Base-by-base conservation (phyloP, 2,888 invertebrate species). In the Temnothorax rugatulus region DNA sequence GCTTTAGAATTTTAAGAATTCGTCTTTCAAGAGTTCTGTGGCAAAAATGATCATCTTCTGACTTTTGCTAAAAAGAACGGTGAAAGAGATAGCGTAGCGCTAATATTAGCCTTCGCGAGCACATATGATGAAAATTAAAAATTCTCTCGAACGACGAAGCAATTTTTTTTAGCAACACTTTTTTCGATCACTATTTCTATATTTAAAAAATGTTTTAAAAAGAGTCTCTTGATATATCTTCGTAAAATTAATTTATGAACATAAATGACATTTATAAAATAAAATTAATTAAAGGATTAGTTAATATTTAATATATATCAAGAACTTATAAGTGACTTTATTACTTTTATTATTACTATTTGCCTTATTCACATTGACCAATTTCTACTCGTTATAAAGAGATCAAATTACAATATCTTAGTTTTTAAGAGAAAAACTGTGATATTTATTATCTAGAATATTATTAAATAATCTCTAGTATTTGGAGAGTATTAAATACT, bases 1-100 rank as follows among this genome's bases (percentile, higher is more conserved):
- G 21, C 18, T 71, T 59, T 13, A 59, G 59, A 71, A 71, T 81
- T 71, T 59, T 71, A 81, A 81, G 47, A 71, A 81, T 81, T 61
- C 25, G 21, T 47, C 34, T 59, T 59, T 34, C 25, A 21, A n/a
- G 29, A 34, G 34, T 61, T 47, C 61, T n/a, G n/a, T 29, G 9
- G 9, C n/a, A 29, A 61, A 59, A 44, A 25, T 13, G 18, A 47
- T 79, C 34, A 59, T 71, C 18, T 68, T 29, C 4, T 9, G 25
- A 9, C 25, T 59, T 79, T 50, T 44, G 4, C 18, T 79, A 34
- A 79, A 57, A 71, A 38, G n/a, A 59, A 29, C 9, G 13, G 5
- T 13, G n/a, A 77, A 76, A 63, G 11, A 61, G 8, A 11, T 44
- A 34, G 34, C 21, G 15, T 50, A 50, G 18, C 38, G 50, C 38